Evolutionary conservation across 2,113 vertebrate genomes (phyloP).

Genomic region (Pygoscelis adeliae): DNA sequence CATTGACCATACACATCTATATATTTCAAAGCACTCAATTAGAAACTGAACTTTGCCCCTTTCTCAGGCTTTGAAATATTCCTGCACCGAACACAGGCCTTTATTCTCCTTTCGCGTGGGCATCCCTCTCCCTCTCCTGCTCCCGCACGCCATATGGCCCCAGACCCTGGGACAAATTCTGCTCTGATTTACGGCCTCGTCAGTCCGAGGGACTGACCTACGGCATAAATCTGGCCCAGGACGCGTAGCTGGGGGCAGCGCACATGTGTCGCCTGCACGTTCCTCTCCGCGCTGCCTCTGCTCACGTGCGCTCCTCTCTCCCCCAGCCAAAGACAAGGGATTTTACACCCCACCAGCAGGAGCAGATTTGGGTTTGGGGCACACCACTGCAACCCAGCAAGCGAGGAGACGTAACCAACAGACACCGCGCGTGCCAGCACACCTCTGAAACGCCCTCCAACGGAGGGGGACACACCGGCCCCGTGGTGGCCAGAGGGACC

Average conservation of each 20-base stretch:
- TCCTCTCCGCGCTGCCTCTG: not conserved
- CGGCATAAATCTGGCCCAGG: not conserved
- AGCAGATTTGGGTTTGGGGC: not conserved
- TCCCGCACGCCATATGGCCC: conserved; percentile 23
- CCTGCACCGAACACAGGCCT: not conserved
- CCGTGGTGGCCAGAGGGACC: accelerated
- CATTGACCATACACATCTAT: conserved; percentile 40
- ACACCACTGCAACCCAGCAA: not conserved
- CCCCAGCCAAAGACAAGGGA: not conserved
- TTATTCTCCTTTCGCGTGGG: not conserved
- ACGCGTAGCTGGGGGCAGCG: not conserved
- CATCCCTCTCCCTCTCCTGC: not conserved
- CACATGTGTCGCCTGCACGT: not conserved
- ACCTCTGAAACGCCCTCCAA: not conserved
- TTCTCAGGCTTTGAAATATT: conserved; percentile 55
- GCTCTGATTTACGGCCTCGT: conserved; percentile 3
- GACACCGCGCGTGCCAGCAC: not conserved
- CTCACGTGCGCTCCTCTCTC: accelerated
- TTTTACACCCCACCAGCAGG: not conserved
- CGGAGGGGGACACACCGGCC: accelerated
- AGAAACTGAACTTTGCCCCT: conserved; percentile 60
- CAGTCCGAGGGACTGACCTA: not conserved
- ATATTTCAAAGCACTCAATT: conserved; percentile 51
- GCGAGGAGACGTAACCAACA: accelerated
- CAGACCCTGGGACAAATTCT: conserved; percentile 11